Base-by-base conservation (phyloP, 2,797 vertebrate species). In the Propithecus deckenii region DNA sequence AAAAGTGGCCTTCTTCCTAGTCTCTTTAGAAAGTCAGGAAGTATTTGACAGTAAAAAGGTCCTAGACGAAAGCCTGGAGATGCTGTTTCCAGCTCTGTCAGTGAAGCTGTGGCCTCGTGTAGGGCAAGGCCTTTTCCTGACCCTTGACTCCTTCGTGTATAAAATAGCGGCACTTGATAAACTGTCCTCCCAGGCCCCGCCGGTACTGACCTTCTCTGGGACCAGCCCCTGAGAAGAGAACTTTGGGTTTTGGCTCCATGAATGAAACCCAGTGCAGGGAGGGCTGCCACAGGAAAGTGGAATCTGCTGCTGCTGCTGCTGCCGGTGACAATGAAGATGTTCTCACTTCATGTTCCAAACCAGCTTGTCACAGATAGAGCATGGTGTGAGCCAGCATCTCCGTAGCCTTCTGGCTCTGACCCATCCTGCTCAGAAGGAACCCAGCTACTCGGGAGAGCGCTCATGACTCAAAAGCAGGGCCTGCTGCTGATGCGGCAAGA, bases 401-500 rank as follows among this genome's bases (percentile, higher is more conserved):
- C 2, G 5, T 14, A 63, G 79, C 67, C 55, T 78, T 25, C 96
- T 98, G 96, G 96, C 93, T 74, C 55, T 52, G 35, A 52, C 72
- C 87, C 94, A 93, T 48, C 46, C 46, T 3, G 67, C 94, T 96
- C 94, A 59, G 80, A 46, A 92, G 94, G 90, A 90, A 52, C 30
- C 71, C 76, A 65, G 86, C 1, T 5, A 55, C 74, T 23, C n/a
- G 71, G 55, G 76, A 96, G 84, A 91, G 23, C 38, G 15, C 80
- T 85, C 96, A 67, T 80, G 94, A 93, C 80, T 93, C 86, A 85
- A 43, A 97, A 78, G 71, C 89, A 93, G 38, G 28, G n/a, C 89
- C 84, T 48, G 48, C 81, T 61, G 94, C 81, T 71, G 55, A 76
- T 75, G 4, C 13, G 4, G 65, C 79, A 63, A 71, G 91, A 94